Evolutionary conservation across 2,888 invertebrate genomes (phyloP).

Genomic region (Pheosia gnoma): DNA sequence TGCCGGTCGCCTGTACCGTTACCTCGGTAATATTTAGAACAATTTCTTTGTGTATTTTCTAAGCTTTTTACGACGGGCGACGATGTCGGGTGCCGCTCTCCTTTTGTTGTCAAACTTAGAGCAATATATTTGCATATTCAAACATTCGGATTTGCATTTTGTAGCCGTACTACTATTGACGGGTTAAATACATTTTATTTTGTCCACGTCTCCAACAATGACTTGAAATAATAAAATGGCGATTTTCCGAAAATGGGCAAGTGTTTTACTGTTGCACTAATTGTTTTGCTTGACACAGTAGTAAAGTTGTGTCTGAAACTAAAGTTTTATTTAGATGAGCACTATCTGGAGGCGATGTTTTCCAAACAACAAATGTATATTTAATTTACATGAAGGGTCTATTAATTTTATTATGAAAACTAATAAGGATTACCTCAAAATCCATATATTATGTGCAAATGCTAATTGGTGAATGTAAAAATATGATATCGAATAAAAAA

Average conservation of each 20-base stretch:
- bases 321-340: too few species aligned
- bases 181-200: conserved; percentile 60
- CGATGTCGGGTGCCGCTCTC: conserved; percentile 52
- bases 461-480: too few species aligned
- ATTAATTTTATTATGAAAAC: too few species aligned
- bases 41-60: conserved; percentile 64
- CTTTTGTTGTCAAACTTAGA: conserved; percentile 58
- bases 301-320: too few species aligned
- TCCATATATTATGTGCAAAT: too few species aligned
- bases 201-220: conserved; percentile 58
- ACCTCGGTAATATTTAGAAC: conserved; percentile 68
- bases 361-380: too few species aligned
- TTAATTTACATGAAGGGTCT: too few species aligned
- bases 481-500: too few species aligned
- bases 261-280: conserved; percentile 41
- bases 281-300: neutral
- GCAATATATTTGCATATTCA: conserved; percentile 77
- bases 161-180: conserved; percentile 57
- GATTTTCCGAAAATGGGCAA: conserved; percentile 55
- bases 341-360: too few species aligned
- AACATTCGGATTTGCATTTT: conserved; percentile 72
- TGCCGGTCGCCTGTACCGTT: conserved; percentile 59
- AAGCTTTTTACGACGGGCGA: conserved; percentile 70
- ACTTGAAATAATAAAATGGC: conserved; percentile 70
- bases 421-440: too few species aligned